Conservation (phyloP, 2,888 invertebrate species). For the Bellardia bayeri region DNA sequence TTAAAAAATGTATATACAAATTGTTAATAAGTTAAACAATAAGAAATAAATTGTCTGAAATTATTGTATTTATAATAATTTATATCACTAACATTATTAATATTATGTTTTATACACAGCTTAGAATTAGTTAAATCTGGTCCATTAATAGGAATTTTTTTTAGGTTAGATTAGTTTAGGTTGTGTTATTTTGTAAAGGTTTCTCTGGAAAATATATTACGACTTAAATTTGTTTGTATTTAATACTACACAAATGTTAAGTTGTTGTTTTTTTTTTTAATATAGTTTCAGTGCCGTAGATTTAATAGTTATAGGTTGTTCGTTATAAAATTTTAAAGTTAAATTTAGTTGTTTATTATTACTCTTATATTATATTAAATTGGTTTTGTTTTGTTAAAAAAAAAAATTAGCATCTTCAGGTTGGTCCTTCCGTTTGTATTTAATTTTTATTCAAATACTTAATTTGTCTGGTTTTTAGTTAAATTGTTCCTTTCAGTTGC, state of each 20-base stretch:
- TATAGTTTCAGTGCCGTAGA: neutral
- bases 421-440: conserved; percentile 56
- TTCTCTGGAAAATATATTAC: neutral
- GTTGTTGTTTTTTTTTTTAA: neutral
- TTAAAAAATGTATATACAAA: conserved; percentile 39
- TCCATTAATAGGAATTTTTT: conserved; percentile 24
- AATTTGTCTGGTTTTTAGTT: neutral
- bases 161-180: neutral
- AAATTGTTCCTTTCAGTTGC: conserved; percentile 44
- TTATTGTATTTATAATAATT: neutral
- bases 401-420: conserved; percentile 9
- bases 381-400: conserved; percentile 1
- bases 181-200: no score
- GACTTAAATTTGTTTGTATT: conserved; percentile 18
- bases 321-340: conserved; percentile 2
- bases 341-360: neutral
- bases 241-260: conserved; percentile 31
- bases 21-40: neutral
- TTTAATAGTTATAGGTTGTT: neutral
- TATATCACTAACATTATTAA: conserved; percentile 35
- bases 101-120: conserved; percentile 29
- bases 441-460: neutral
- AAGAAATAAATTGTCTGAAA: neutral
- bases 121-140: conserved; percentile 39
- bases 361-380: neutral